Conservation (phyloP, 2,797 vertebrate species). For the Hypotaenidia okinawae region DNA sequence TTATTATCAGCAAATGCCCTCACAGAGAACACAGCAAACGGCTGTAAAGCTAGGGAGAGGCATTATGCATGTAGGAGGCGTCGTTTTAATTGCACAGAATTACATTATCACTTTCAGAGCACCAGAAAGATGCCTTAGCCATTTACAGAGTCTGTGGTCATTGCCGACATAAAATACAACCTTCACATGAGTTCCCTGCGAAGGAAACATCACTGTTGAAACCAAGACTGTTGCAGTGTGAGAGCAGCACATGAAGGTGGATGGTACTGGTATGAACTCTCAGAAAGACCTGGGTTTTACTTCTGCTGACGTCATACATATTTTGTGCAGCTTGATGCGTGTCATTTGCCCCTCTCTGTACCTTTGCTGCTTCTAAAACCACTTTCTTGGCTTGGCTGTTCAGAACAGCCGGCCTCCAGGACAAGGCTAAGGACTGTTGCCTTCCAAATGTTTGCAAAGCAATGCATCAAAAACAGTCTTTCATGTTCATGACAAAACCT, state of each 20-base stretch:
- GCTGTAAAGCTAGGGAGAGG: constrained; percentile 16
- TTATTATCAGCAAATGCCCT: not conserved
- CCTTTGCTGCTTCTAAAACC: not conserved
- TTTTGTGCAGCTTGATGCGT: not conserved
- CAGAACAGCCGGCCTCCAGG: not conserved
- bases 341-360: not conserved
- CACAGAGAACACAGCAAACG: not conserved
- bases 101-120: not conserved
- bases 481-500: not conserved
- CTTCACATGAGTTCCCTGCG: not conserved
- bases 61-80: not conserved
- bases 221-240: not conserved
- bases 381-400: not conserved
- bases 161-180: not conserved
- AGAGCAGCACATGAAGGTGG: not conserved
- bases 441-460: not conserved
- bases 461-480: not conserved
- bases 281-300: not conserved
- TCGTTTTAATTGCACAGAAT: not conserved
- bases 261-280: not conserved
- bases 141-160: not conserved
- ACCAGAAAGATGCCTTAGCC: not conserved
- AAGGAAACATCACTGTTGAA: not conserved
- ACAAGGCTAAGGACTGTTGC: not conserved
- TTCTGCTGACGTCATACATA: not conserved